Evolutionary conservation across 2,113 vertebrate species (phyloP).

Genomic region (Oceanodroma tethys): DNA sequence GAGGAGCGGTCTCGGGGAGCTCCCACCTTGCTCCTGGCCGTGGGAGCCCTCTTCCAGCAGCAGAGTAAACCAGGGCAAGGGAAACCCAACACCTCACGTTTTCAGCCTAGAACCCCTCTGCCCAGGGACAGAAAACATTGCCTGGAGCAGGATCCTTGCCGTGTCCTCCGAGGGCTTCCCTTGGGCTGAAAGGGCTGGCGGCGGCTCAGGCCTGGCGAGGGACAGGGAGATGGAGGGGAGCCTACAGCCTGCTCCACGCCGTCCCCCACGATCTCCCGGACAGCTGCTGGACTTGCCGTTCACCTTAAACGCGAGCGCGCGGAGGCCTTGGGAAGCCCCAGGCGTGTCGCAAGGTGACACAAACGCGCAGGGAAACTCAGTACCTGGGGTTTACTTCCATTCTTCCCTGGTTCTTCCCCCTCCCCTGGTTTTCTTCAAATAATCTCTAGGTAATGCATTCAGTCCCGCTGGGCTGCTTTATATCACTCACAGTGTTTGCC

Average conservation of each 20-base stretch:
- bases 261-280: neutral
- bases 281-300: neutral
- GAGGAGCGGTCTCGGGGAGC: neutral
- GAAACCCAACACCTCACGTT: fast-evolving
- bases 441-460: neutral
- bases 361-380: neutral
- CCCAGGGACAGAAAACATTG: fast-evolving
- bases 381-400: neutral
- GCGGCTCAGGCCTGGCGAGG: fast-evolving
- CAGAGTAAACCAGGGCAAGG: fast-evolving
- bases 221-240: neutral
- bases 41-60: neutral
- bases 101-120: neutral
- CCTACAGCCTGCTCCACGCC: fast-evolving
- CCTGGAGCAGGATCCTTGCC: neutral
- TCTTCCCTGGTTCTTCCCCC: neutral
- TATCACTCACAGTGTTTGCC: neutral
- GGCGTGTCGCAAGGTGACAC: neutral
- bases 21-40: neutral
- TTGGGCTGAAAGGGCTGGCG: neutral
- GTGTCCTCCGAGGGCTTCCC: too few relatives aligned
- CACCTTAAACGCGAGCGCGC: neutral
- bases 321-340: neutral
- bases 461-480: neutral
- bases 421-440: neutral